Conservation (phyloP, 1,140 invertebrate genomes). For the Aphidius ervi region DNA sequence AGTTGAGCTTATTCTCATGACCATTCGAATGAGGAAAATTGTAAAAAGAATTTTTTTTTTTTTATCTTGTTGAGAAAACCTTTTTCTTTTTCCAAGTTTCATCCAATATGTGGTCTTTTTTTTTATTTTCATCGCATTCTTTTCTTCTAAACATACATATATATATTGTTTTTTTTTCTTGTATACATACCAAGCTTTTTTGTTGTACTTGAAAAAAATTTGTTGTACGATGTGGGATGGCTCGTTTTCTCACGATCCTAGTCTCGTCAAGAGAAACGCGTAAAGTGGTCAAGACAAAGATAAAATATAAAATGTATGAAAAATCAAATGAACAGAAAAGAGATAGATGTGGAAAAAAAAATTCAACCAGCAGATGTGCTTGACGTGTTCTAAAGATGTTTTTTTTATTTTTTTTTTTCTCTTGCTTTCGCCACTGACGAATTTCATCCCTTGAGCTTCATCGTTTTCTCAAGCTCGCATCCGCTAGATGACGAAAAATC, state of each 20-base stretch:
- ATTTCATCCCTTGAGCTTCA: not conserved
- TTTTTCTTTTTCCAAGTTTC: conserved; percentile 3
- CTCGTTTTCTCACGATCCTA: conserved; percentile 22
- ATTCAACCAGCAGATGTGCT: conserved; percentile 25
- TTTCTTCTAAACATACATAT: not conserved
- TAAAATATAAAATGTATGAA: conserved; percentile 1
- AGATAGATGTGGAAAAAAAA: conserved; percentile 6
- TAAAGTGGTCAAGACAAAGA: too few species aligned
- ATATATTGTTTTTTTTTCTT: not conserved
- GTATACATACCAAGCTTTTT: conserved; percentile 1
- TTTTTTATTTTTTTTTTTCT: conserved; percentile 6
- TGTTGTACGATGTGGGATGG: conserved; percentile 8
- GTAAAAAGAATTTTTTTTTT: conserved; percentile 22
- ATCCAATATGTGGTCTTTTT: not conserved
- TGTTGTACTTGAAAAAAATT: conserved; percentile 1
- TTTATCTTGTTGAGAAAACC: conserved; percentile 14
- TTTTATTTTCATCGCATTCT: conserved; percentile 1
- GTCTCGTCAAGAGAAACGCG: conserved; percentile 21
- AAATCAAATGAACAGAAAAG: not conserved
- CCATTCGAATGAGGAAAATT: conserved; percentile 20
- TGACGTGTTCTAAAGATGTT: conserved; percentile 19
- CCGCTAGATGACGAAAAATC: not conserved
- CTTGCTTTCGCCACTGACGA: not conserved
- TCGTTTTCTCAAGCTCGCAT: not conserved
- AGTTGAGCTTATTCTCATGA: conserved; percentile 20